Conservation (phyloP, 2,888 invertebrate genomes). For the Caenorhabditis sp. region DNA sequence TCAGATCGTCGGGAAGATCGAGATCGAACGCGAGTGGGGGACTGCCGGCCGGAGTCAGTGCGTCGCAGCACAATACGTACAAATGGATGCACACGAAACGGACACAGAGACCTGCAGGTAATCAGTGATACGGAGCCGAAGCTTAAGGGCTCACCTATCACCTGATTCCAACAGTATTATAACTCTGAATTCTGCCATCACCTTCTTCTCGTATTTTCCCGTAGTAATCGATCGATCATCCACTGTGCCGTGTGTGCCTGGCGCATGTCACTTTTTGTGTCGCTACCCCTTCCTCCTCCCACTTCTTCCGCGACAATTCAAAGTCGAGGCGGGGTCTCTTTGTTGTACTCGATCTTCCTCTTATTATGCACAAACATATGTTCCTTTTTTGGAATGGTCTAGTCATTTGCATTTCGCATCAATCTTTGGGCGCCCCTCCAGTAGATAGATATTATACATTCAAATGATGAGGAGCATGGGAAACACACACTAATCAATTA, state of each 20-base stretch:
- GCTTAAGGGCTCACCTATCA: too few relatives aligned
- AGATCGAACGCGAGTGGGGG: constrained; percentile 14
- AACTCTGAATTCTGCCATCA: not conserved
- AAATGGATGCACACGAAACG: constrained; percentile 79
- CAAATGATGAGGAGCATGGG: not conserved
- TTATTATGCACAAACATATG: constrained; percentile 42
- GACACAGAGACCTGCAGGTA: constrained; percentile 69
- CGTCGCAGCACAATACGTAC: constrained; percentile 63
- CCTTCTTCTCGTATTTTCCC: not conserved
- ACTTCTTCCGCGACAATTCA: constrained; percentile 1
- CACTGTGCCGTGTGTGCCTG: not conserved
- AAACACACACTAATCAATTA: too few relatives aligned
- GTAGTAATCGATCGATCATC: constrained; percentile 54
- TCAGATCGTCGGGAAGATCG: constrained; percentile 25
- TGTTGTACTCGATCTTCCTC: not conserved
- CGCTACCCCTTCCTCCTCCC: not conserved
- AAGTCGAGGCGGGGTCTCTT: constrained; percentile 3
- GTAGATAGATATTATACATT: not conserved
- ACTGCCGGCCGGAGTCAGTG: constrained; percentile 28
- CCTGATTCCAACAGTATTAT: too few relatives aligned
- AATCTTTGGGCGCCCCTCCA: constrained; percentile 11
- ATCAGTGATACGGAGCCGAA: constrained; percentile 8
- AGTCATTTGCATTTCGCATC: constrained; percentile 27
- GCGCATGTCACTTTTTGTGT: constrained; percentile 23
- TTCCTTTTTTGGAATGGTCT: constrained; percentile 6